Evolutionary conservation across 2,888 invertebrate species (phyloP).

Genomic region (Xanthorhoe designata): DNA sequence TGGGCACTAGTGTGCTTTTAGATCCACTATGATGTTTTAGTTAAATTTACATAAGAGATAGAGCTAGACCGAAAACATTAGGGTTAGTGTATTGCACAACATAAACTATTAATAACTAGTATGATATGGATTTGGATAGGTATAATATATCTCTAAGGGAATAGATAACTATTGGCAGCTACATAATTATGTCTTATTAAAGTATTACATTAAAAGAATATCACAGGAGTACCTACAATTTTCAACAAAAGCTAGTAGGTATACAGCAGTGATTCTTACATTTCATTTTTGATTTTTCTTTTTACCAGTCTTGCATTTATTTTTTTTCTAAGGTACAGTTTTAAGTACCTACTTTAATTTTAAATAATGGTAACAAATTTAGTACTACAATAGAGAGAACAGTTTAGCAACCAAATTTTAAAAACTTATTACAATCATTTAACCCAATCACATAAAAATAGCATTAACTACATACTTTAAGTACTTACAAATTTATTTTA

Average conservation of each 20-base stretch:
- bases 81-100: too few relatives aligned
- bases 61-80: too few relatives aligned
- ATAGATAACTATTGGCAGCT: neutral
- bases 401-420: neutral
- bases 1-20: constrained; percentile 4
- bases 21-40: neutral
- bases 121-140: neutral
- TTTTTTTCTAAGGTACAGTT: neutral
- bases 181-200: neutral
- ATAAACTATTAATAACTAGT: neutral
- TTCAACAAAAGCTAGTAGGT: neutral
- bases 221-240: constrained; percentile 10
- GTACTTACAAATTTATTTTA: constrained; percentile 13
- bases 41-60: neutral
- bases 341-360: neutral
- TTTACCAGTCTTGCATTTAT: neutral
- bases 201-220: constrained; percentile 3
- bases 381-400: neutral
- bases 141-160: neutral
- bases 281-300: neutral
- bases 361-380: neutral
- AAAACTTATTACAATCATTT: constrained; percentile 6
- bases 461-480: constrained; percentile 4
- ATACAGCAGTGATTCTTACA: neutral
- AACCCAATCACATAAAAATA: constrained; percentile 7